Evolutionary conservation across 2,888 invertebrate species (phyloP).

Genomic region (Tenthredo mesomela): DNA sequence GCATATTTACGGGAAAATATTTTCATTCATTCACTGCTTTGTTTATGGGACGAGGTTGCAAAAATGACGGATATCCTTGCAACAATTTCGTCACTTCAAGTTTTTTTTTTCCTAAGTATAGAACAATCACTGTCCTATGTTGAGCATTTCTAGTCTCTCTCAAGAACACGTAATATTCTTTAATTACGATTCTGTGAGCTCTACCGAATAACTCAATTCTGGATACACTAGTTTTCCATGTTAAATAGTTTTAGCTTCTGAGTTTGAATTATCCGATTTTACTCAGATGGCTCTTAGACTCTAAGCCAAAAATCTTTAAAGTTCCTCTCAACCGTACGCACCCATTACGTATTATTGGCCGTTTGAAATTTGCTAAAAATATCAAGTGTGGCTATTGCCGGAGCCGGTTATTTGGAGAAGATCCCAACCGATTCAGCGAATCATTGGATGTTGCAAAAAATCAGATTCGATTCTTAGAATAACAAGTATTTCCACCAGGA

Average conservation of each 20-base stretch:
- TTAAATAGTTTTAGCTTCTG: background rate
- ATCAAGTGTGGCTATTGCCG: background rate
- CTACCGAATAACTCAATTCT: background rate
- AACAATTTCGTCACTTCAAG: background rate
- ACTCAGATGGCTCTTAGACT: background rate
- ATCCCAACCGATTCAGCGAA: background rate
- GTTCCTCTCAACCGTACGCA: background rate
- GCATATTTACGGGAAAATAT: no score
- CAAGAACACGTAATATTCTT: background rate
- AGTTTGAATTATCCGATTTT: background rate
- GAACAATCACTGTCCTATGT: background rate
- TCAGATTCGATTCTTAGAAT: background rate
- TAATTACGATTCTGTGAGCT: no score
- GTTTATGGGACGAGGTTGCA: no score
- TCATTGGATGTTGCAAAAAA: background rate
- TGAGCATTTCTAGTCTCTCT: background rate
- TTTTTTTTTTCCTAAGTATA: background rate
- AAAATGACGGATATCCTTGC: background rate
- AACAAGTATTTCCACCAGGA: background rate
- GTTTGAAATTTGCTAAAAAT: background rate
- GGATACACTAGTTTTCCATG: background rate
- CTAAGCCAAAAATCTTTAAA: background rate
- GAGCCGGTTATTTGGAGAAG: background rate
- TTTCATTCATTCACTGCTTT: no score
- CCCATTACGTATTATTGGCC: background rate